Base-by-base conservation (phyloP, 2,888 invertebrate genomes). In the Siphlonurus alternatus region DNA sequence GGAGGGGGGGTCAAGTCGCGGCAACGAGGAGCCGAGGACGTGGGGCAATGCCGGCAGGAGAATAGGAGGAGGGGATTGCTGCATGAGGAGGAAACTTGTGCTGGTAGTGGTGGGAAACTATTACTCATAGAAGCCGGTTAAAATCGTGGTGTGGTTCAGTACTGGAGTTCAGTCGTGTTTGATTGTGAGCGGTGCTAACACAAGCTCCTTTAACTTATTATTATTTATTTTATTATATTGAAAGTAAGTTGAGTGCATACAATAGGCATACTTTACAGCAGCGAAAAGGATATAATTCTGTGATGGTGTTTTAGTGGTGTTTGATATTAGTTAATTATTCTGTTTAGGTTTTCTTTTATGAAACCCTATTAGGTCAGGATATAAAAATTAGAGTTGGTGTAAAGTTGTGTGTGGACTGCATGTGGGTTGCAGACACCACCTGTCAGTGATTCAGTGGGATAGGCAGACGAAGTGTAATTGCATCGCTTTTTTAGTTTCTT, bases 31-130 rank as follows among this genome's bases (percentile, higher is more conserved):
- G 38, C 7, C 38, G 38, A 38, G 38, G 38, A 38, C 38, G 38
- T 38, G 60, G 59, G 59, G 63, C 56, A 60, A 59, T 51, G 63
- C 19, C 66, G 73, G 72, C 71, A 72, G 74, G 70, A 74, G 73
- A 73, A 76, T n/a, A n/a, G n/a, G 73, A 78, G 79, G 79, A 79
- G 80, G 80, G 78, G 79, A 78, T n/a, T n/a, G n/a, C 38, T 38
- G 38, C 38, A 38, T 38, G 38, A 77, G 59, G 59, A 64, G 62
- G 66, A 66, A 59, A 53, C 64, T 64, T 60, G 51, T 59, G 51
- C 59, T 25, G 64, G 67, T 67, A 64, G 66, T 64, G 64, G 61
- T 63, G 61, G 65, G 64, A 60, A 64, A 66, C 66, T 68, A 67
- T 66, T 66, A 66, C 65, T 63, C 65, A 62, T 51, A 61, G 23